phyloP scores from a whole-genome alignment of 1,140 invertebrate genomes.

The Caligus rogercresseyi region DNA sequence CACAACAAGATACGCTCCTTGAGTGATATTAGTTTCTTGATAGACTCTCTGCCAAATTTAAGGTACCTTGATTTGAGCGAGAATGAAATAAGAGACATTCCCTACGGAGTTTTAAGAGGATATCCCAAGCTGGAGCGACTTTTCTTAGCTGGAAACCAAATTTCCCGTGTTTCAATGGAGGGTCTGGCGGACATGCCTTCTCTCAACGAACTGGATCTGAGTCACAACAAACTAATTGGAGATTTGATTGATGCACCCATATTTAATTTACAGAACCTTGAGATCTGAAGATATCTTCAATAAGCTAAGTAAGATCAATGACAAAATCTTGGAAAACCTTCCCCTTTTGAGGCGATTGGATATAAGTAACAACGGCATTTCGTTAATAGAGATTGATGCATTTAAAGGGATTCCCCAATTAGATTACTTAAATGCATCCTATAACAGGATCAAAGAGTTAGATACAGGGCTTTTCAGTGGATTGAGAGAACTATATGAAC shows the following conservation, averaged over 20 bases:
- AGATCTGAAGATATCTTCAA: constrained; percentile 45
- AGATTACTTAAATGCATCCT: constrained; percentile 56
- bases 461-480: constrained; percentile 42
- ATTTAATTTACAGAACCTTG: constrained; percentile 31
- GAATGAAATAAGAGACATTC: constrained; percentile 49
- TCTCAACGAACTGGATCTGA: constrained; percentile 51
- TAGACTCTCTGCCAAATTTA: constrained; percentile 53
- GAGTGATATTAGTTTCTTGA: constrained; percentile 31
- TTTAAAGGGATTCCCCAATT: constrained; percentile 49
- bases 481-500: constrained; percentile 49
- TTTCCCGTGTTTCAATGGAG: constrained; percentile 49
- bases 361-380: constrained; percentile 25
- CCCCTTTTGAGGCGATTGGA: constrained; percentile 44
- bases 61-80: constrained; percentile 53
- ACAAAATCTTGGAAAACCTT: constrained; percentile 47
- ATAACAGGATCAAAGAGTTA: constrained; percentile 39
- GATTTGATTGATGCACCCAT: constrained; percentile 6
- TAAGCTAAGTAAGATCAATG: constrained; percentile 47
- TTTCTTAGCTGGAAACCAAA: constrained; percentile 55
- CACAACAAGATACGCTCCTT: constrained; percentile 54
- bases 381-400: constrained; percentile 45
- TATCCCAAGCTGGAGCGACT: constrained; percentile 57
- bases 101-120: constrained; percentile 49
- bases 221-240: constrained; percentile 42
- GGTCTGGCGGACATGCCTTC: constrained; percentile 61